Evolutionary conservation across 1,140 invertebrate genomes (phyloP).

Genomic region (Rhopalosiphum maidis): DNA sequence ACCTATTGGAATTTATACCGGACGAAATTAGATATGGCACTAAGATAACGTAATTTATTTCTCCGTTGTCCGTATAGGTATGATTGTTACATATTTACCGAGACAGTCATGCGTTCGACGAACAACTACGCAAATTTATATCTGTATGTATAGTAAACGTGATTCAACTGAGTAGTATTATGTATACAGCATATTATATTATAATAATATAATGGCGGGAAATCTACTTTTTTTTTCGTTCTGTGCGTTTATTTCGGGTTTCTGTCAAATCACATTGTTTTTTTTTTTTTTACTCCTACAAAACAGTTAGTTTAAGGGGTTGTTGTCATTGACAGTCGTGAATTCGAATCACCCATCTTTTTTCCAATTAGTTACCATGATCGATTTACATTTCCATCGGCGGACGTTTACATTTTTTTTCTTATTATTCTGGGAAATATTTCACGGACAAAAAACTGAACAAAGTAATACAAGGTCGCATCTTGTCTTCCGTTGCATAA

Average conservation of each 20-base stretch:
- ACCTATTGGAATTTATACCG: not conserved
- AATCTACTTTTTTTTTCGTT: not conserved
- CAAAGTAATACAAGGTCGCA: conserved; percentile 40
- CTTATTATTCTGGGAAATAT: not conserved
- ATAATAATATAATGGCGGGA: not conserved
- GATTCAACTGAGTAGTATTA: conserved; percentile 14
- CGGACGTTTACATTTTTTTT: not conserved
- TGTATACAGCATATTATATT: not conserved
- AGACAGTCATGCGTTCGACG: not conserved
- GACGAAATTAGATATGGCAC: conserved; percentile 26
- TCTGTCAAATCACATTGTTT: not conserved
- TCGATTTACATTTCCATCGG: conserved; percentile 38
- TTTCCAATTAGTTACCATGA: conserved; percentile 35
- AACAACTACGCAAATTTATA: not conserved
- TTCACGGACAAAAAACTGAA: not conserved
- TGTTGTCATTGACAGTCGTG: not conserved
- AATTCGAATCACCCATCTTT: conserved; percentile 29
- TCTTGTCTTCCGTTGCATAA: not conserved
- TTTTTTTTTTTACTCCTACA: not conserved
- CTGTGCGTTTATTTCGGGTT: not conserved
- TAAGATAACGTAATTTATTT: not conserved
- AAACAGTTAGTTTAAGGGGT: conserved; percentile 31
- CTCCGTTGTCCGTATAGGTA: not conserved
- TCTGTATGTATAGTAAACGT: not conserved
- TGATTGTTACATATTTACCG: not conserved